Conservation (phyloP, 2,797 vertebrate species). For the Onychomys torridus region DNA sequence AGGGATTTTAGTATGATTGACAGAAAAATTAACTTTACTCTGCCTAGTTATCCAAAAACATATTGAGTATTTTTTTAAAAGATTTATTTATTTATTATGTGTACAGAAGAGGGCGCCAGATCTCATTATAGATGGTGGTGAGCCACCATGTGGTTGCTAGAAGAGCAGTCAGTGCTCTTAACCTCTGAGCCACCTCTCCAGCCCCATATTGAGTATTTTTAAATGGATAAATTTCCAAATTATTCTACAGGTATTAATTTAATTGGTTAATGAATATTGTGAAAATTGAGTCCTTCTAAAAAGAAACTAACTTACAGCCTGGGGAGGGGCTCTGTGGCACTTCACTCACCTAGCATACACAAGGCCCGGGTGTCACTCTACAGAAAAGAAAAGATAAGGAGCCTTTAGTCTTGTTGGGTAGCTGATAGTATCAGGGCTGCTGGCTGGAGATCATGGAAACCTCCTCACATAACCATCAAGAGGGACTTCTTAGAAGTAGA, state of each 20-base stretch:
- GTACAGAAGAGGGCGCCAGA: too few species aligned
- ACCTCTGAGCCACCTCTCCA: too few species aligned
- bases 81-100: too few species aligned
- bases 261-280: not conserved
- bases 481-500: not conserved
- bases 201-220: slow-evolving; percentile 35
- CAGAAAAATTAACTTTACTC: slow-evolving; percentile 25
- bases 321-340: not conserved
- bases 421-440: not conserved
- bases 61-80: slow-evolving; percentile 45
- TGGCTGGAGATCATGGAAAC: slow-evolving; percentile 7
- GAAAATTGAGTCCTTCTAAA: slow-evolving; percentile 21
- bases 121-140: too few species aligned
- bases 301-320: not conserved
- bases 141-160: too few species aligned
- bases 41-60: not conserved
- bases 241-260: slow-evolving; percentile 16
- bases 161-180: too few species aligned
- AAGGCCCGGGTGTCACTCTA: too few species aligned
- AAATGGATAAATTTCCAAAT: slow-evolving; percentile 35
- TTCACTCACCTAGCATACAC: not conserved
- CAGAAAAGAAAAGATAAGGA: not conserved
- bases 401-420: not conserved
- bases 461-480: not conserved
- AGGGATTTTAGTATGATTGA: not conserved